phyloP scores from a whole-genome alignment of 1,140 invertebrate species.

The Drosophila nebulosa region DNA sequence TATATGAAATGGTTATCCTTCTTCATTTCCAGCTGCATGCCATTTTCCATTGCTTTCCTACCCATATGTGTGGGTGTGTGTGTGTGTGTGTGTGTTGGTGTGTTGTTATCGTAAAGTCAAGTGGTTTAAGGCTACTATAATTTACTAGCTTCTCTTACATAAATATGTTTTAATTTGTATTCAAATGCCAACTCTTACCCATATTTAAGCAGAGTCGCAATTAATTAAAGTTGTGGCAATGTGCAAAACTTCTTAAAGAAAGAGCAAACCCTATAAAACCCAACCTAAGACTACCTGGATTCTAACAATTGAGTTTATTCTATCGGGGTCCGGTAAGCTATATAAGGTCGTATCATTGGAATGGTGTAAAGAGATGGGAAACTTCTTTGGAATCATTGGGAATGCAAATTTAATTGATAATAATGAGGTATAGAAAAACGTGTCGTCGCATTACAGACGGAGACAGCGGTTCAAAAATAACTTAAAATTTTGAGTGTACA shows the following conservation, averaged over 20 bases:
- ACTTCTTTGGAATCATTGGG: too few relatives aligned
- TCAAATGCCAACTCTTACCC: conserved; percentile 59
- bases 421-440: too few relatives aligned
- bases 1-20: background rate
- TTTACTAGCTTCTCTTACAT: conserved; percentile 20
- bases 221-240: background rate
- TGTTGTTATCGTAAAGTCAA: conserved; percentile 34
- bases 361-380: too few relatives aligned
- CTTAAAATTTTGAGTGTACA: too few relatives aligned
- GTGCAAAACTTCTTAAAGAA: background rate
- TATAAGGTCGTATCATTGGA: too few relatives aligned
- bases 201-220: conserved; percentile 17
- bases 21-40: background rate
- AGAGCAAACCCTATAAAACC: background rate
- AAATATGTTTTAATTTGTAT: conserved; percentile 63
- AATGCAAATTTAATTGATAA: too few relatives aligned
- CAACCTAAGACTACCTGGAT: background rate
- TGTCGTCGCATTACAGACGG: too few relatives aligned
- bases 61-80: background rate
- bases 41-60: background rate
- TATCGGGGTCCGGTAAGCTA: too few relatives aligned
- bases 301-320: too few relatives aligned
- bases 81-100: conserved; percentile 17
- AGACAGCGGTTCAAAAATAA: too few relatives aligned
- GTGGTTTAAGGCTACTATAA: conserved; percentile 40